Conservation (phyloP, 2,113 vertebrate genomes). For the Dicerorhinus sumatrensis region DNA sequence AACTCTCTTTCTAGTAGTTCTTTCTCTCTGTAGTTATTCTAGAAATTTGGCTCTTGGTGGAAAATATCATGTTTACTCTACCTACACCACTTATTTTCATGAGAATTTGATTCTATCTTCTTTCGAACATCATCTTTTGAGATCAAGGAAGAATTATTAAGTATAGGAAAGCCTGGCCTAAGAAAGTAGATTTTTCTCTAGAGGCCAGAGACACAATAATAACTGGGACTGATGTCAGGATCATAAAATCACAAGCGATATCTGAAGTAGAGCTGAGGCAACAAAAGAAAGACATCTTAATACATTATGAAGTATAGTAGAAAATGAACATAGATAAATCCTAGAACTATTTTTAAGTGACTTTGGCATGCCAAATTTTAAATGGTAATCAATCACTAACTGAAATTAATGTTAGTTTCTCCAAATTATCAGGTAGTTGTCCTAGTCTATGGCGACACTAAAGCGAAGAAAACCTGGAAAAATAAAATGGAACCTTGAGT, state of each 20-base stretch:
- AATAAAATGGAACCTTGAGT: neutral
- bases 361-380: neutral
- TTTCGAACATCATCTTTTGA: conserved; percentile 28
- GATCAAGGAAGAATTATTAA: conserved; percentile 36
- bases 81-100: conserved; percentile 32
- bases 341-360: conserved; percentile 14
- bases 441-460: neutral
- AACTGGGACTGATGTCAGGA: neutral
- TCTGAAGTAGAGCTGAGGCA: neutral
- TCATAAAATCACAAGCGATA: conserved; percentile 4
- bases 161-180: neutral
- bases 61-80: conserved; percentile 7
- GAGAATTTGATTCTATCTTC: neutral
- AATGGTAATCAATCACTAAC: conserved; percentile 1
- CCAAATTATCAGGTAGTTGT: neutral
- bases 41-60: neutral
- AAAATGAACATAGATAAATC: neutral
- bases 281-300: conserved; percentile 13
- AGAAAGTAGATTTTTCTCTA: conserved; percentile 1
- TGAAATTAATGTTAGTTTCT: conserved; percentile 26
- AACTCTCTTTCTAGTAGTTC: neutral
- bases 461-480: conserved; percentile 7
- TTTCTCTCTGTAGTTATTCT: neutral
- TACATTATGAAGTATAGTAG: neutral
- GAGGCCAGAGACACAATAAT: neutral